Evolutionary conservation across 2,888 invertebrate species (phyloP), one percentile per base, ranked within the genome.

Genomic region (Monochamus alternatus): DNA sequence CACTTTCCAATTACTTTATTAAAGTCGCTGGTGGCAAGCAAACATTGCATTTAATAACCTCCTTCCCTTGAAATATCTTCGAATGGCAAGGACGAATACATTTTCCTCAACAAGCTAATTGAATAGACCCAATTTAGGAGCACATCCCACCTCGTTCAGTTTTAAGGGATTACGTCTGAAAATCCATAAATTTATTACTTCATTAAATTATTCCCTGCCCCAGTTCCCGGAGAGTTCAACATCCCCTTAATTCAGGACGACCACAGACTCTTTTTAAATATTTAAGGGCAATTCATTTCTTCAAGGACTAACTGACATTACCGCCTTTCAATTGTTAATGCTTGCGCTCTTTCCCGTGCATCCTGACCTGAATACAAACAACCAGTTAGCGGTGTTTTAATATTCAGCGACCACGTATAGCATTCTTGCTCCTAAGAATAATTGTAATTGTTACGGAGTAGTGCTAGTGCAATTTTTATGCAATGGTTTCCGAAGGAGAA

Each of bases 221-320:
- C 14, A 66, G 32, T 66, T 31, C 10, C n/a, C 30, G 31, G 22
- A 22, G 22, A 38, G 66, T 32, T 52, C 52, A 66, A 66, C 51
- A 52, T 52, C 52, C 51, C 55, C 12, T 30, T 47, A 55, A 55
- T 68, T 43, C 55, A 55, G 30, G 43, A 51, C 59, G 43, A 14
- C 38, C 32, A 47, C 44, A 38, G 31, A 4, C 55, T 44, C 63
- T 70, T 66, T 63, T 75, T 63, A 74, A 78, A 75, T 75, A 78
- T 78, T 78, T 70, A 78, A 68, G 72, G 31, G 52, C 68, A 72
- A 78, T 78, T 78, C 75, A 64, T 78, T 66, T 64, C 55, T 68
- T 60, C 77, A 62, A 77, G 77, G 67, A 70, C 66, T 44, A 32
- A 32, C 31, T 44, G 51, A 58, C 67, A 74, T 67, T 64, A 60